Conservation (phyloP, 2,888 invertebrate genomes). For the Venustoraphidia nigricollis region DNA sequence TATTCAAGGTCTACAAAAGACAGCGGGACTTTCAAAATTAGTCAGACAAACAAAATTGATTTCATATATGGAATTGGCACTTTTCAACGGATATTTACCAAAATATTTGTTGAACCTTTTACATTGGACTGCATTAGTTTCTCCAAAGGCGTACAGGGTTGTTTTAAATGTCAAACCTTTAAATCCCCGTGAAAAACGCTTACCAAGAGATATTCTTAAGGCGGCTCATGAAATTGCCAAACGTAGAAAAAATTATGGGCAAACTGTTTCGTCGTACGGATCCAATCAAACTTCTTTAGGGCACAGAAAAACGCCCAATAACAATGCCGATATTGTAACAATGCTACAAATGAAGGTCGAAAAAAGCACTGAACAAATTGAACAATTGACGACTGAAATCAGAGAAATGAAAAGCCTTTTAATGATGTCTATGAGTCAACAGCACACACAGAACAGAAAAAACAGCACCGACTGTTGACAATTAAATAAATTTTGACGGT, state of each 20-base stretch:
- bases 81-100: slow-evolving; percentile 66
- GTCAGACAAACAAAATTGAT: slow-evolving; percentile 78
- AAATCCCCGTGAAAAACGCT: slow-evolving; percentile 66
- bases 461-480: slow-evolving; percentile 4
- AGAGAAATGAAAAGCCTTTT: slow-evolving; percentile 41
- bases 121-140: slow-evolving; percentile 62
- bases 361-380: slow-evolving; percentile 50
- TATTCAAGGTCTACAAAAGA: slow-evolving; percentile 72
- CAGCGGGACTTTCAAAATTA: slow-evolving; percentile 67
- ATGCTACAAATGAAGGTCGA: slow-evolving; percentile 46
- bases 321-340: slow-evolving; percentile 30
- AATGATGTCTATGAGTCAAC: slow-evolving; percentile 7
- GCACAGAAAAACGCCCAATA: slow-evolving; percentile 47
- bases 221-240: slow-evolving; percentile 71
- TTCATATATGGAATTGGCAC: slow-evolving; percentile 66
- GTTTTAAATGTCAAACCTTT: slow-evolving; percentile 70
- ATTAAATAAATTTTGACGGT: too few relatives aligned
- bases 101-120: slow-evolving; percentile 56
- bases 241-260: slow-evolving; percentile 52
- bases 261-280: slow-evolving; percentile 50
- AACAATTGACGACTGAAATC: slow-evolving; percentile 49
- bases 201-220: slow-evolving; percentile 64
- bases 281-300: slow-evolving; percentile 34
- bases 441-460: slow-evolving; percentile 5
- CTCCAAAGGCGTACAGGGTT: slow-evolving; percentile 68